Evolutionary conservation across 23 tunicate species (phyloP).

Genomic region (Styela plicata): DNA sequence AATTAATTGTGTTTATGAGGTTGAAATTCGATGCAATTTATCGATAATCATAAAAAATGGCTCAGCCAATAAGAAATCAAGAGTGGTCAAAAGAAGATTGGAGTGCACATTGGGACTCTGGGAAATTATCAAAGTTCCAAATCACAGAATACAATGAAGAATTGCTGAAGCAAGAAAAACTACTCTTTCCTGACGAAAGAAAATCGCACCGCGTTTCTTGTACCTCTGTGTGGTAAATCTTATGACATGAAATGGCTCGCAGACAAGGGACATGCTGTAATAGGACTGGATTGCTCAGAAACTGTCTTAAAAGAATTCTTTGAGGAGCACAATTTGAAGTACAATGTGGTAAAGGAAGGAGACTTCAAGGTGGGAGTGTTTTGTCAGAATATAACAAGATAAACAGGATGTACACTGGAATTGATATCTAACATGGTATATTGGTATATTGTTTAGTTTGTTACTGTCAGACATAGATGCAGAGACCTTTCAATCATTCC

Average conservation of each 20-base stretch:
- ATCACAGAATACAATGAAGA: background rate
- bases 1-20: too few relatives aligned
- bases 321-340: background rate
- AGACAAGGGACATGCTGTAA: background rate
- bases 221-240: background rate
- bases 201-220: background rate
- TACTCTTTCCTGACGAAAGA: background rate
- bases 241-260: background rate
- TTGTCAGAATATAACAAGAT: too few relatives aligned
- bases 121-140: background rate
- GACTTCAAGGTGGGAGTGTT: background rate
- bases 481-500: too few relatives aligned
- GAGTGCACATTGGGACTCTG: background rate
- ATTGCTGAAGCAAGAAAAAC: background rate
- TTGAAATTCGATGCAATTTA: too few relatives aligned
- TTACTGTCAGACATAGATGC: too few relatives aligned
- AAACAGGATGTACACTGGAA: too few relatives aligned
- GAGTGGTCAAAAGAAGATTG: background rate
- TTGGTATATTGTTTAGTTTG: too few relatives aligned
- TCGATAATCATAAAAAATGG: too few relatives aligned
- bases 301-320: background rate
- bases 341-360: background rate
- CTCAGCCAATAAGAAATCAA: background rate
- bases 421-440: too few relatives aligned
- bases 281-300: background rate